These are phyloP conservation scores for Mactromeris polynyma DNA, from an alignment of 2,888 invertebrate species.

Conservation along the genomic window DNA sequence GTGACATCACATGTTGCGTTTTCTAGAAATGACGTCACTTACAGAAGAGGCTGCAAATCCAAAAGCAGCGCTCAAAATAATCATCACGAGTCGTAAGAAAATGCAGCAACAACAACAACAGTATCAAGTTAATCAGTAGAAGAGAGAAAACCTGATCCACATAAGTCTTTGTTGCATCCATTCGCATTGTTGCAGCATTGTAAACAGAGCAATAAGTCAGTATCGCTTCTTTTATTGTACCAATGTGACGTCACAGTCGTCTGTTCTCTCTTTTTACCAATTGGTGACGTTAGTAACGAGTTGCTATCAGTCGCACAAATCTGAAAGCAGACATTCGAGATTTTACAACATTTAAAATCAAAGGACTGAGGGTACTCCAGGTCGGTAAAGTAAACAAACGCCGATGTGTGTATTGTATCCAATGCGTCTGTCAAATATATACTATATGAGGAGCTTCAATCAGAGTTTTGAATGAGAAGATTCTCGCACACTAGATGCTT, in stretches of 20 bases:
- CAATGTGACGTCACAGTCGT: not conserved
- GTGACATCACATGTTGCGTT: no score
- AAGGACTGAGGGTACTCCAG: not conserved
- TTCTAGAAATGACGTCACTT: no score
- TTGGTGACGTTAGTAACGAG: not conserved
- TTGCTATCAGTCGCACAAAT: not conserved
- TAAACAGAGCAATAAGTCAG: not conserved
- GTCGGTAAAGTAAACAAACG: no score
- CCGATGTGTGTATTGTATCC: no score
- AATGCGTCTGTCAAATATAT: no score
- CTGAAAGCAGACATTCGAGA: not conserved
- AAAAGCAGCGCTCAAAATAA: no score
- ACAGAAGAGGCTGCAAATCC: no score
- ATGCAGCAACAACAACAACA: no score
- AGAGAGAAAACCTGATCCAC: not conserved
- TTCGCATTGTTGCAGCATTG: slow-evolving; percentile 1
- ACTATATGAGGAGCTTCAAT: no score
- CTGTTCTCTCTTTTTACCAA: not conserved
- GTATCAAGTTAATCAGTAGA: not conserved
- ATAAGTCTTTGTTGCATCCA: slow-evolving; percentile 24
- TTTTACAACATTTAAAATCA: not conserved
- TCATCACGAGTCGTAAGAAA: no score
- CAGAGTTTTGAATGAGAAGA: no score
- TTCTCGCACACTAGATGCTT: no score
- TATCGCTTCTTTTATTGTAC: slow-evolving; percentile 1